Percentiles rank a stretch among this genome's conserved stretches.
These are phyloP conservation scores for Seriola aureovittata DNA, from an alignment of 2,113 vertebrate species.

Conservation along the genomic window DNA sequence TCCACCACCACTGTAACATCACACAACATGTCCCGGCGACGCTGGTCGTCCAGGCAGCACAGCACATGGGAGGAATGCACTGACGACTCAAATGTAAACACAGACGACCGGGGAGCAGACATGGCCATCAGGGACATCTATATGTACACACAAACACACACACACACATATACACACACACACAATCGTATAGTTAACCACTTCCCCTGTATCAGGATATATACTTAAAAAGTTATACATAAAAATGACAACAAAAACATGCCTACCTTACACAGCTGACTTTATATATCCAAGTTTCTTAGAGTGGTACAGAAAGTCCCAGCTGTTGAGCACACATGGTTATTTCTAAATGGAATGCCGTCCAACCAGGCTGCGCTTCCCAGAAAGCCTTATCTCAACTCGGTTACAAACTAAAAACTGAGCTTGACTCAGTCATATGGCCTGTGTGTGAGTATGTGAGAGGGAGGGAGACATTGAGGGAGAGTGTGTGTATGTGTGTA, in stretches of 20 bases:
- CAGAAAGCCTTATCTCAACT: slow-evolving; percentile 70
- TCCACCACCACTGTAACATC: slow-evolving; percentile 91
- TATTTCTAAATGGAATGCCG: slow-evolving; percentile 66
- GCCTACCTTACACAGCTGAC: slow-evolving; percentile 62
- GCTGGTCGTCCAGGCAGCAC: slow-evolving; percentile 82
- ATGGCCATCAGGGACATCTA: slow-evolving; percentile 73
- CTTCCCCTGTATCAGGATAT: slow-evolving; percentile 1
- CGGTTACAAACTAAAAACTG: slow-evolving; percentile 72
- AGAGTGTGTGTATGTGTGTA: slow-evolving; percentile 11
- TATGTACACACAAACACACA: slow-evolving; percentile 15
- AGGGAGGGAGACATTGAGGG: slow-evolving; percentile 35
- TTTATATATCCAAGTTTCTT: slow-evolving; percentile 48
- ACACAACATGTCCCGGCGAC: slow-evolving; percentile 80
- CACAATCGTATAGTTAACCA: background rate
- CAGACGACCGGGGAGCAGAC: slow-evolving; percentile 76
- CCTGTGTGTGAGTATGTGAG: slow-evolving; percentile 60
- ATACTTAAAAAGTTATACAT: background rate
- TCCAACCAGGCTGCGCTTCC: slow-evolving; percentile 54
- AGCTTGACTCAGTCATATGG: slow-evolving; percentile 75
- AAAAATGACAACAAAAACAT: slow-evolving; percentile 17
- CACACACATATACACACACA: slow-evolving; percentile 30
- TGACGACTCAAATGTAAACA: slow-evolving; percentile 85
- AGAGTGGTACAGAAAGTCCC: slow-evolving; percentile 40
- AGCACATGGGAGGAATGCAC: slow-evolving; percentile 83
- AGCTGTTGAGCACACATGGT: slow-evolving; percentile 54